Evolutionary conservation across 2,888 invertebrate genomes (phyloP), one percentile per base, ranked within the genome.

Genomic region (Xestia xanthographa): DNA sequence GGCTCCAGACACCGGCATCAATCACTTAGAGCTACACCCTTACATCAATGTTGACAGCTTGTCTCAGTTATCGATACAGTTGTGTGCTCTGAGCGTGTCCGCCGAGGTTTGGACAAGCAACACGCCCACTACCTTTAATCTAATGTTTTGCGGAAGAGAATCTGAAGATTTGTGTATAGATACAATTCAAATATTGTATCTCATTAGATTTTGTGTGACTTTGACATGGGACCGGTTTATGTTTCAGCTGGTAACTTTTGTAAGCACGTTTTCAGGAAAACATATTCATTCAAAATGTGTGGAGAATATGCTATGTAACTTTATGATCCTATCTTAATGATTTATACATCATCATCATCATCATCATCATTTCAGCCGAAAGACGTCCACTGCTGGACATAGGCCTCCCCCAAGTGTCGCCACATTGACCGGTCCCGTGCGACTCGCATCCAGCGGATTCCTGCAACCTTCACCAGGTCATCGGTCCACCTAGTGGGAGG

Each of bases 1-100:
- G 26, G 62, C 11, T 43, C 50, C 34, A 38, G 56, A 62, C 66
- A 74, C 56, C 26, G 34, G n/a, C 14, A 81, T 78, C 83, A 80
- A 83, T 83, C 78, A 84, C 82, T 83, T 63, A 66, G 67, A 22
- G 62, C 45, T 65, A 60, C 65, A 67, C 71, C 73, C 66, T 50
- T 22, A n/a, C 43, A 43, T 34, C 41, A 45, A 53, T 65, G 48
- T 70, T 71, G 50, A 56, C 72, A 22, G 63, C 53, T n/a, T 8
- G 38, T 14, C 26, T 43, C n/a, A 11, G 20, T 26, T 70, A 48
- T 69, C n/a, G 66, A 38, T 34, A 17, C 50, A 58, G 20, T 29
- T 20, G 53, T 26, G 63, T 75, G 60, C 69, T 22, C 43, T 34
- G 66, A 67, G 11, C 34, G 41, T 22, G 48, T 20, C 9, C 14